Conservation (phyloP, 2,113 vertebrate species). For the Monopterus albus region DNA sequence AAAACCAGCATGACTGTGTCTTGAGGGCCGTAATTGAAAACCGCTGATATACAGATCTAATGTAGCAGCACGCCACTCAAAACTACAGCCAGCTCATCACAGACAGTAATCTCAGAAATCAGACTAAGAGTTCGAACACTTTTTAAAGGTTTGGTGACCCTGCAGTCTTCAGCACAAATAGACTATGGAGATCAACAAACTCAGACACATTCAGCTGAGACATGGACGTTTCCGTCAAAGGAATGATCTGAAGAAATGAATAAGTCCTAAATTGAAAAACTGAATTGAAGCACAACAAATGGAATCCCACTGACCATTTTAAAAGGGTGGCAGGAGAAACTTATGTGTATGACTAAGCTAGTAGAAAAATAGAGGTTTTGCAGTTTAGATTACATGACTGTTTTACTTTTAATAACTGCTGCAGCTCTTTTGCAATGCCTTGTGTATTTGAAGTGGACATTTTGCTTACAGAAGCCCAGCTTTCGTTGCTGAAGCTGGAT, state of each 20-base stretch:
- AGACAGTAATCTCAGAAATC: background rate
- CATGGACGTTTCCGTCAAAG: too few relatives aligned
- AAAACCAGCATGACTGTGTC: slow-evolving; percentile 28
- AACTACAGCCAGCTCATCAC: background rate
- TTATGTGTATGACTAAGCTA: background rate
- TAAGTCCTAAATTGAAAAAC: too few relatives aligned
- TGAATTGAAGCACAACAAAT: too few relatives aligned
- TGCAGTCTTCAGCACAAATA: background rate
- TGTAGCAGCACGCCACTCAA: background rate
- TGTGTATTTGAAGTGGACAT: too few relatives aligned
- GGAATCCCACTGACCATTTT: background rate
- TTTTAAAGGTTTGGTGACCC: background rate
- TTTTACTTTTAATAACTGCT: too few relatives aligned
- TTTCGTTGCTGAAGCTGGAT: background rate
- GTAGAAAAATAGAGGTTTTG: background rate
- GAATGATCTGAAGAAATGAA: too few relatives aligned
- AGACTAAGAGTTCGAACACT: background rate
- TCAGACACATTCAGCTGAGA: too few relatives aligned
- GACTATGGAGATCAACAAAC: too few relatives aligned
- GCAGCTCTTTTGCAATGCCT: too few relatives aligned
- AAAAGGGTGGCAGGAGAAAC: background rate
- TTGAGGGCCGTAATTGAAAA: slow-evolving; percentile 12
- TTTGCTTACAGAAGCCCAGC: too few relatives aligned
- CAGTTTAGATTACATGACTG: background rate
- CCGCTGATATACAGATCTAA: slow-evolving; percentile 14